Evolutionary conservation across 2,888 invertebrate species (phyloP).

Genomic region (Aporophyla lueneburgensis): DNA sequence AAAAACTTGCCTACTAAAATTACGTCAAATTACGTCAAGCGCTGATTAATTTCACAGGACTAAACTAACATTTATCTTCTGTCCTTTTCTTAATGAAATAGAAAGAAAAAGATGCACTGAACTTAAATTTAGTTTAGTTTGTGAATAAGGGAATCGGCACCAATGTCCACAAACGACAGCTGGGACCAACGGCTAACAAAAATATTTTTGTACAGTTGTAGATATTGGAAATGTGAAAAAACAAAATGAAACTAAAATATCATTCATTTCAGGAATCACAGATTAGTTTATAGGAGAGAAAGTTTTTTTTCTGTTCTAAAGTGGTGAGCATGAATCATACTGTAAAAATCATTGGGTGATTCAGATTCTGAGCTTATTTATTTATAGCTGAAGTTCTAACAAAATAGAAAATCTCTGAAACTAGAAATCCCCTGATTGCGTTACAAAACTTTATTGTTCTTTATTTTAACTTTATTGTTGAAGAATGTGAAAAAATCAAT

Average conservation of each 20-base stretch:
- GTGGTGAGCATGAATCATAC: constrained; percentile 32
- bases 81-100: no score
- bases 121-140: no score
- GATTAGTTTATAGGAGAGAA: not conserved
- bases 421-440: not conserved
- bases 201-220: not conserved
- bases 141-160: no score
- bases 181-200: no score
- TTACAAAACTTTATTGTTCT: not conserved
- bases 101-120: no score
- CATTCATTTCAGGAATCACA: not conserved
- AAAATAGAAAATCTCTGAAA: not conserved
- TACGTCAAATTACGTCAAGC: no score
- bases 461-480: no score
- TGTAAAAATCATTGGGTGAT: constrained; percentile 31
- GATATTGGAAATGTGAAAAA: not conserved
- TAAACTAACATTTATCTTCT: no score
- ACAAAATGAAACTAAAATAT: no score
- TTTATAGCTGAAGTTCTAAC: constrained; percentile 31
- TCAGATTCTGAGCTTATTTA: constrained; percentile 38
- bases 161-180: no score
- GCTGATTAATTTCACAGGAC: no score
- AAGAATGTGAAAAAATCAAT: not conserved
- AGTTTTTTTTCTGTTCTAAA: constrained; percentile 13
- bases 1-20: no score